Evolutionary conservation across 2,888 invertebrate species (phyloP), one percentile per base, ranked within the genome.

Genomic region (Ecdyonurus torrentis): DNA sequence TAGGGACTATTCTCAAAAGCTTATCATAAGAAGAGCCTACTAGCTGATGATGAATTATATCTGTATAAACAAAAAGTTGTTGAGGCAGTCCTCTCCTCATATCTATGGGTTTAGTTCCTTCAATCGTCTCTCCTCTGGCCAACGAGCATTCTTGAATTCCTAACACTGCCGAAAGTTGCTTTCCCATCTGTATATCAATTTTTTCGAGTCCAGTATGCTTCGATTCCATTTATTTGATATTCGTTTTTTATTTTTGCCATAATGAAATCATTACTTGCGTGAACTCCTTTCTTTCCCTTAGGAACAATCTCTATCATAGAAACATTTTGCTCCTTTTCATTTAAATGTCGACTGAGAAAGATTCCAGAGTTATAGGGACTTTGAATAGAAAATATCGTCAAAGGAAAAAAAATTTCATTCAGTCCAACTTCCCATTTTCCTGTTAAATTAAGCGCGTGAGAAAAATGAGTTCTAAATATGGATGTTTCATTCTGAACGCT

Each of bases 401-500:
- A 10, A 2, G 68, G 67, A 19, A 67, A 66, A 10, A 66, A 63
- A 25, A 69, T 65, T 63, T 70, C 67, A 7, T 60, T 37, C 18
- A 68, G 58, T 24, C 61, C 68, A 1, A 69, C 67, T 61, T 65
- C 66, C 69, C 68, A 71, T 5, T 66, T 60, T 7, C 68, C 69
- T 1, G 65, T 52, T 25, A 69, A 63, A 22, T 37, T 24, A 23
- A 69, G 62, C 10, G 64, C 60, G 19, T 65, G 61, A 7, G 67
- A 67, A 61, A 71, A 58, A 20, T 68, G 66, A 2, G 69, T 70
- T 25, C n/a, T 64, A 63, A 67, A 72, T 52, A 65, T 61, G 5
- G 69, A 63, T 3, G 69, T 66, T 20, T 66, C 69, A 62, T 71
- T 71, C 19, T 67, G 62, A 0, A 67, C 67, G 66, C 67, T 70